Percentiles rank a stretch among this genome's conserved stretches.
These are phyloP conservation scores for Rotaria socialis DNA, from an alignment of 2,888 invertebrate species.

Conservation along the genomic window DNA sequence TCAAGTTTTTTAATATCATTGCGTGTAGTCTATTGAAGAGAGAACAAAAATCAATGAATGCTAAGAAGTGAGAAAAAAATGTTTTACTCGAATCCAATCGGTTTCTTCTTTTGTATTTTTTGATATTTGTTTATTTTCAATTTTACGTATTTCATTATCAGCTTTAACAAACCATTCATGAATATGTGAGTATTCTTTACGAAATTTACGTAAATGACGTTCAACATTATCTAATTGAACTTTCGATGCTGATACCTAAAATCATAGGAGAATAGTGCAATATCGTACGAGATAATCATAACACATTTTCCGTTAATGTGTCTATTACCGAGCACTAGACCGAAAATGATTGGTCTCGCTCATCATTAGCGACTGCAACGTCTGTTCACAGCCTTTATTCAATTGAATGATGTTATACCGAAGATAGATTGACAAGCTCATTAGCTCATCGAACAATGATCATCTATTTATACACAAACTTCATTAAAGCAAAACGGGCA, in stretches of 20 bases:
- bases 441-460: too few relatives aligned
- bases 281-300: too few relatives aligned
- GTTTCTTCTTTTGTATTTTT: constrained; percentile 44
- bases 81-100: constrained; percentile 41
- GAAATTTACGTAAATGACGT: constrained; percentile 40
- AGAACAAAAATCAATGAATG: not conserved
- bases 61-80: not conserved
- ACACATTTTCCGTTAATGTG: too few relatives aligned
- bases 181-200: constrained; percentile 42
- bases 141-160: constrained; percentile 45
- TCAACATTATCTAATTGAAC: constrained; percentile 39
- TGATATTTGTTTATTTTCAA: constrained; percentile 45
- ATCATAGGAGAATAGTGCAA: not conserved
- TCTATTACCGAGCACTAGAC: too few relatives aligned
- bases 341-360: too few relatives aligned
- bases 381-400: too few relatives aligned
- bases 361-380: too few relatives aligned
- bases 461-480: too few relatives aligned
- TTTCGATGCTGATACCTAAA: constrained; percentile 34
- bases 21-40: not conserved
- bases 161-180: constrained; percentile 44
- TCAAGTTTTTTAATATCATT: constrained; percentile 37
- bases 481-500: too few relatives aligned
- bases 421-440: too few relatives aligned
- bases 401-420: too few relatives aligned